Evolutionary conservation across 92 coral and sea anemone genomes (phyloP), one percentile per base, ranked within the genome.

Genomic region (Micromussa lordhowensis): DNA sequence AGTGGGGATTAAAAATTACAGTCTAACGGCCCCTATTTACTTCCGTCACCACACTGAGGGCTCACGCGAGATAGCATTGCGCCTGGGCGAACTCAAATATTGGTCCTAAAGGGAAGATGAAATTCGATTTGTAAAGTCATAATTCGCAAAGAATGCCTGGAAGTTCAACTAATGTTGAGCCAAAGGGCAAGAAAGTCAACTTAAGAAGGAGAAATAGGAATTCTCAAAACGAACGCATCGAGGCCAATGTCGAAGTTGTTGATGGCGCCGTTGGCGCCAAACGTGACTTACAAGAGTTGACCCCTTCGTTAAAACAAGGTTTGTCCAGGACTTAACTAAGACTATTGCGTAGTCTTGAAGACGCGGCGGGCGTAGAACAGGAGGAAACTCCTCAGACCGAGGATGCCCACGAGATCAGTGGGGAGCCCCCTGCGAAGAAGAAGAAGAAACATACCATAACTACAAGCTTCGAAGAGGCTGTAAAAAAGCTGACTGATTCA

Each of bases 241-340:
- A 80, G 59, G 83, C 53, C 11, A 80, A 80, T 58, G 83, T 80
- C 26, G 32, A 59, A 31, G 22, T 22, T 17, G 32, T 57, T 34
- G 55, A 80, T 80, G 73, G 83, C 73, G 51, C 32, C 32, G 29
- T 1, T 79, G 76, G 90, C 85, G 75, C 90, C 82, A 87, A 87
- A 78, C 70, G 51, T 72, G 78, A 79, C 30, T 3, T 24, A 12
- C 86, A 82, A 79, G 66, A 87, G 59, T 14, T 79, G 61, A 30
- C 77, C 73, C 34, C 81, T 61, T 22, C 71, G 51, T 14, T 68
- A 49, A 82, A 36, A 44, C 84, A 77, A 49, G 85, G 90, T 79
- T 87, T 49, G 26, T 80, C 77, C 76, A 81, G 51, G 51, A 44
- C 10, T 44, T 0, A 44, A n/a, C n/a, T 8, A 44, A 21, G 66